A percentile compares a stretch with the other conserved stretches of the same genome.
These are phyloP conservation scores for Orestias chungarensis DNA, from an alignment of 2,797 vertebrate genomes.

Conservation along the genomic window DNA sequence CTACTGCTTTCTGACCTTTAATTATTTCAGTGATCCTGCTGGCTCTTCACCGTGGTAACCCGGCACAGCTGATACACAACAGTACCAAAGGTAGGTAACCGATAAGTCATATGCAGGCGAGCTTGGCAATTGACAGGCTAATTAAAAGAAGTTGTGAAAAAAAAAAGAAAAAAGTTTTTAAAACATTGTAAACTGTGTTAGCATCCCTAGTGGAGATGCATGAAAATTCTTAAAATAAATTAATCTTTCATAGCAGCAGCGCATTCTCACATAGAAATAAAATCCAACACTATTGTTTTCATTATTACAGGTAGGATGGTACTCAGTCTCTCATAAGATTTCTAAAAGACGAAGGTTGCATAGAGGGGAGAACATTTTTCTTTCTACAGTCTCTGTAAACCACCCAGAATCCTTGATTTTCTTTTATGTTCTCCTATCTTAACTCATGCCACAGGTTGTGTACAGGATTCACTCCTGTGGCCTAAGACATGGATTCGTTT, in stretches of 20 bases:
- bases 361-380: too few relatives aligned
- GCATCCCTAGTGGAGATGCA: neutral
- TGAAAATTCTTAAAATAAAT: neutral
- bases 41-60: constrained; percentile 73
- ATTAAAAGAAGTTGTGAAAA: constrained; percentile 5
- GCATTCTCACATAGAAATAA: neutral
- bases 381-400: too few relatives aligned
- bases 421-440: neutral
- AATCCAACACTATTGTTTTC: neutral
- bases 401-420: too few relatives aligned
- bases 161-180: neutral
- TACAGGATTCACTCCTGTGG: neutral
- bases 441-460: neutral
- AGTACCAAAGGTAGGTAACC: constrained; percentile 21
- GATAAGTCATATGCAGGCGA: constrained; percentile 15
- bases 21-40: constrained; percentile 83
- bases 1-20: constrained; percentile 81
- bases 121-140: neutral
- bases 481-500: neutral
- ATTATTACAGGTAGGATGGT: too few relatives aligned
- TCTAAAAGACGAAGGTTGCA: too few relatives aligned
- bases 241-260: neutral
- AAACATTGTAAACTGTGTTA: too few relatives aligned
- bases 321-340: too few relatives aligned
- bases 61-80: constrained; percentile 59